Conservation (phyloP, 2,888 invertebrate genomes). For the Nineta flava region DNA sequence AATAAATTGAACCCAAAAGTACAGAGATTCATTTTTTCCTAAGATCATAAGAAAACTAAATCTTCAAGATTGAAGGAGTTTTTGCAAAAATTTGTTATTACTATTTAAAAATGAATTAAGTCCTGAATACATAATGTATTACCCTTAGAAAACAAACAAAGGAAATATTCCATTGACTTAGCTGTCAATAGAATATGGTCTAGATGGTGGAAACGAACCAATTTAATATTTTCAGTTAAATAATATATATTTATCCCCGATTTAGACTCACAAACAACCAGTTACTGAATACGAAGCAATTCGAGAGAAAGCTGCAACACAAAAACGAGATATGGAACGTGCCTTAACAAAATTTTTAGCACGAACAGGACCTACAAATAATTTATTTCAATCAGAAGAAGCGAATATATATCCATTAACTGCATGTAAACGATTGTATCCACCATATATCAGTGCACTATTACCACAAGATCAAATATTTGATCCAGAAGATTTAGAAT, state of each 20-base stretch:
- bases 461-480: slow-evolving; percentile 90
- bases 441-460: slow-evolving; percentile 71
- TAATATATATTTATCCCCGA: slow-evolving; percentile 9
- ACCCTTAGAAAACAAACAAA: no score
- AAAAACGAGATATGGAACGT: slow-evolving; percentile 85
- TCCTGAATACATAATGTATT: no score
- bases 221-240: slow-evolving; percentile 3
- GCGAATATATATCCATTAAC: slow-evolving; percentile 80
- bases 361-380: slow-evolving; percentile 79
- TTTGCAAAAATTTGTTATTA: neutral
- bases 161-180: no score
- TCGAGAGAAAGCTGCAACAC: slow-evolving; percentile 82
- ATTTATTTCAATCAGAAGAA: slow-evolving; percentile 79
- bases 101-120: no score
- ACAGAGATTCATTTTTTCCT: no score
- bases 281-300: slow-evolving; percentile 93
- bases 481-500: slow-evolving; percentile 72
- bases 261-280: slow-evolving; percentile 85
- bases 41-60: no score
- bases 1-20: no score
- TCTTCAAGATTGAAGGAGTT: no score
- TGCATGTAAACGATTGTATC: slow-evolving; percentile 64
- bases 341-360: slow-evolving; percentile 87
- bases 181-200: no score
- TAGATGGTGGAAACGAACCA: slow-evolving; percentile 49